Evolutionary conservation across 2,113 vertebrate species (phyloP), one percentile per base, ranked within the genome.

Genomic region (Conger conger): DNA sequence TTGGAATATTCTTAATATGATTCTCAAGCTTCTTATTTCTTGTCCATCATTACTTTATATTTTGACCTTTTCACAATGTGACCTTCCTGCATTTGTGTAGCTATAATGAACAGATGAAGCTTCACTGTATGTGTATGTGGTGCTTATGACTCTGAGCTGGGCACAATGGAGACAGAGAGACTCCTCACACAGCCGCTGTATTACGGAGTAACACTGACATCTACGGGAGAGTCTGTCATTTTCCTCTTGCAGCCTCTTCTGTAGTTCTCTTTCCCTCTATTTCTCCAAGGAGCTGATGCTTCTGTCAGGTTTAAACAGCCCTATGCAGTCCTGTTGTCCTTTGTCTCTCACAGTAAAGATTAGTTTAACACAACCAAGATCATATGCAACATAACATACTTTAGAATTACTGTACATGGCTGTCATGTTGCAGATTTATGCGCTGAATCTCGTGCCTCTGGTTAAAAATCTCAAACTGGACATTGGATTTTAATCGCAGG

Each of bases 191-290:
- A 35, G 50, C 15, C 18, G 27, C 81, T 82, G 33, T 80, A 78
- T 68, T 23, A 38, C 33, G 77, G 86, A 38, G 83, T 79, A 85
- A 87, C 76, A 85, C 76, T 87, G 80, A 57, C 89, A 84, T 82
- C 87, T 84, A 54, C 33, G 81, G 87, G 78, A 78, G 35, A 23
- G 9, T 81, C n/a, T 87, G 5, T 80, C 5, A 77, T 80, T 37
- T 38, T n/a, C 36, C 40, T 11, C 38, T 35, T 57, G 76, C 33
- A 68, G 27, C n/a, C 68, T 33, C 68, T 73, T 23, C 27, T 30
- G 68, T 6, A 73, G 2, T 11, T 27, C 68, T 17, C n/a, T 33
- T 73, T 73, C 33, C 27, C 68, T 13, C 68, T 7, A 6, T 13
- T 33, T 33, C 68, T 30, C 68, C 33, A n/a, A 73, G 0, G 27